Evolutionary conservation across 2,888 invertebrate species (phyloP).

Genomic region (Cordylochernes scorpioides): DNA sequence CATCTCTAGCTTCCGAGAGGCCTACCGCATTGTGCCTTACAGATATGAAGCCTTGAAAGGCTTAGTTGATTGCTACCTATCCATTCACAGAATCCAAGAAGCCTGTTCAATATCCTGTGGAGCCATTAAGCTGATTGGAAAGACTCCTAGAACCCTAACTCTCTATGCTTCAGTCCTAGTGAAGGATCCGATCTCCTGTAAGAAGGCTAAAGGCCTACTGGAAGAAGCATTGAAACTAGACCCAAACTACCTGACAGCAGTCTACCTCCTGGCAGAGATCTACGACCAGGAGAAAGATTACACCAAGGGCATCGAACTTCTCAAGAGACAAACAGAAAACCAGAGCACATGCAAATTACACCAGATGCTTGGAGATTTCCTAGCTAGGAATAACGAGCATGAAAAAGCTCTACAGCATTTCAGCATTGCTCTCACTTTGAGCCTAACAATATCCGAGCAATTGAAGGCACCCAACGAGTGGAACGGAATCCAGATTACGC

Average conservation of each 20-base stretch:
- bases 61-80: conserved; percentile 43
- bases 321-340: conserved; percentile 35
- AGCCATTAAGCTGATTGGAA: conserved; percentile 41
- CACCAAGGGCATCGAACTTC: conserved; percentile 37
- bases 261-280: conserved; percentile 41
- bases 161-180: conserved; percentile 46
- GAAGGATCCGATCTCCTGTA: conserved; percentile 29
- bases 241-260: conserved; percentile 40
- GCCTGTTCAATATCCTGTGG: conserved; percentile 41
- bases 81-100: conserved; percentile 37
- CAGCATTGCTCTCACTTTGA: conserved; percentile 33
- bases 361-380: conserved; percentile 36
- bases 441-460: conserved; percentile 33
- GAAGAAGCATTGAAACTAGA: conserved; percentile 45
- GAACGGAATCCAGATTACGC: conserved; percentile 21
- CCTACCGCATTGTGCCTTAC: conserved; percentile 31
- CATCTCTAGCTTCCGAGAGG: conserved; percentile 36
- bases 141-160: conserved; percentile 41
- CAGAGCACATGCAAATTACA: conserved; percentile 36
- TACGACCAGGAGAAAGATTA: conserved; percentile 30
- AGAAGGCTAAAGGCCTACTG: conserved; percentile 35
- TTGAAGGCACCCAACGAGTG: conserved; percentile 35
- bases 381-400: conserved; percentile 32
- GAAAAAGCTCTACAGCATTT: conserved; percentile 41
- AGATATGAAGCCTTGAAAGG: conserved; percentile 48